A percentile compares a stretch with the other conserved stretches of the same genome.
These are phyloP conservation scores for Chloropsis hardwickii DNA, from an alignment of 2,113 vertebrate genomes.

Conservation along the genomic window DNA sequence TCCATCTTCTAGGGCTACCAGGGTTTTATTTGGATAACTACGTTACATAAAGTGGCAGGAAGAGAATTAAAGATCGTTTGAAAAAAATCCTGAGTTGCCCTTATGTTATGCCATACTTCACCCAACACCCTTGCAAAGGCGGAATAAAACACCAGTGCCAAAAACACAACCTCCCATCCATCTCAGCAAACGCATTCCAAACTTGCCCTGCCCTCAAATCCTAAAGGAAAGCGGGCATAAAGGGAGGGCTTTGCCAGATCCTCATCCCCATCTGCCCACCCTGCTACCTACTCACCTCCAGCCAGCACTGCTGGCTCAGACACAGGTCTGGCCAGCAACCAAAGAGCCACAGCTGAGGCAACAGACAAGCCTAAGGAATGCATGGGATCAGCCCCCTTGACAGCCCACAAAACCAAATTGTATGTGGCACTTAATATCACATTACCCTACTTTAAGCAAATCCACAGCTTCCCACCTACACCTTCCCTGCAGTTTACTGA, in stretches of 20 bases:
- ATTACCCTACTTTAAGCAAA: background rate
- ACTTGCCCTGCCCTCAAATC: background rate
- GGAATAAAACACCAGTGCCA: background rate
- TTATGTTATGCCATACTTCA: background rate
- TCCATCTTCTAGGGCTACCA: background rate
- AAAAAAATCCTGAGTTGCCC: background rate
- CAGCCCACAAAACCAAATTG: background rate
- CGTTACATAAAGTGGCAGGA: background rate
- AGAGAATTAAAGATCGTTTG: background rate
- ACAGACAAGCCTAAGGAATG: background rate
- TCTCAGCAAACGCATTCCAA: background rate
- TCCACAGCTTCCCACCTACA: background rate
- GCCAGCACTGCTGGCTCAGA: background rate
- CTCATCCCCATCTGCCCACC: rapidly evolving
- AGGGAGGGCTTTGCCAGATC: background rate
- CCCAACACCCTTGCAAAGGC: background rate
- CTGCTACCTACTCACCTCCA: background rate
- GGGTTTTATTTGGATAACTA: background rate
- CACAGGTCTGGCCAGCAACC: background rate
- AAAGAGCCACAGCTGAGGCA: background rate
- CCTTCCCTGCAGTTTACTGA: background rate
- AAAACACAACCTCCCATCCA: background rate
- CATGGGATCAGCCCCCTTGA: background rate
- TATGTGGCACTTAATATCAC: background rate
- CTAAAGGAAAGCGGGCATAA: background rate